Evolutionary conservation across 2,888 invertebrate species (phyloP).

Genomic region (Siphlonurus alternatus): DNA sequence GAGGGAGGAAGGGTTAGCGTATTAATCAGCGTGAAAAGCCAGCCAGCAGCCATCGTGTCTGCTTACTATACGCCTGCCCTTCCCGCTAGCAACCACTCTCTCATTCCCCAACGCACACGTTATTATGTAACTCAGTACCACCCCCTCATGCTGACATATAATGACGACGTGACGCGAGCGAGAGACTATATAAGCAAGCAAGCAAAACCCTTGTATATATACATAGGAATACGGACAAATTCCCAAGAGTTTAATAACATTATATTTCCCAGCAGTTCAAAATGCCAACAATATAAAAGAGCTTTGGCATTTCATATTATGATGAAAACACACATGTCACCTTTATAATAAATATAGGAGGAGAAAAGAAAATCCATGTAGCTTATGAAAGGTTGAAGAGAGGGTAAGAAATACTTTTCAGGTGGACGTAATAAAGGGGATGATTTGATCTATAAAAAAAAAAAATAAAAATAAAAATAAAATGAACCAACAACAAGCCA

Average conservation of each 20-base stretch:
- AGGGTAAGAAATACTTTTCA: no score
- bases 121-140: neutral
- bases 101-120: neutral
- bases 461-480: no score
- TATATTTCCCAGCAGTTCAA: neutral
- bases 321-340: no score
- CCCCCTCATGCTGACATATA: neutral
- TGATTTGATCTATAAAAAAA: no score
- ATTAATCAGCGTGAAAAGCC: neutral
- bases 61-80: neutral
- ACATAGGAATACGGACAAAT: neutral
- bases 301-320: neutral
- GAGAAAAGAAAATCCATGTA: no score
- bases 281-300: neutral
- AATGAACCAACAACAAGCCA: no score
- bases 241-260: neutral
- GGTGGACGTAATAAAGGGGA: no score
- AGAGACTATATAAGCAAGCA: no score
- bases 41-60: neutral
- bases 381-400: no score
- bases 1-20: neutral
- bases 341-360: no score
- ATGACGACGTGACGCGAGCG: neutral
- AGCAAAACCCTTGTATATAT: neutral
- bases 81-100: neutral